Base-by-base conservation (phyloP, 2,113 vertebrate genomes). In the Ivindomyrus marchei region DNA sequence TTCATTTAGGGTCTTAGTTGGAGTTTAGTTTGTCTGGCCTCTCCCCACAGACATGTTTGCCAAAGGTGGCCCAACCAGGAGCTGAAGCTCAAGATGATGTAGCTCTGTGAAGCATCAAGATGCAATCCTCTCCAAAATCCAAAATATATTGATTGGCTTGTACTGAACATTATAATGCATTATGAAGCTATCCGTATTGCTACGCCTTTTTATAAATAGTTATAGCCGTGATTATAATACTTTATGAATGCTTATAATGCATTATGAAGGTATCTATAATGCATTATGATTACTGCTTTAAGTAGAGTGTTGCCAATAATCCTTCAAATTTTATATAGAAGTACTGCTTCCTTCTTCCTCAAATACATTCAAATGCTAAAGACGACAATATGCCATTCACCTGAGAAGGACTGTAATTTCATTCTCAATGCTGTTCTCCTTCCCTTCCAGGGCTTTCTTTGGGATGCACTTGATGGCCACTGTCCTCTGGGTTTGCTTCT, bases 401-500 rank as follows among this genome's bases (percentile, higher is more conserved):
- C 97, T 97, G 95, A 96, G 97, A 84, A 98, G 94, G 88, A 98
- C 97, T 0, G 95, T 96, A 0, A 98, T 98, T 95, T 98, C 97
- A 0, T 98, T 98, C 94, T 98, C 97, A 10, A 98, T 97, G 95
- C 96, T 97, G 93, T 95, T 97, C 92, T 97, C 97, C 91, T 98
- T 98, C 89, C 97, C 97, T 91, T 97, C 96, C 93, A 98, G 93
- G 0, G 97, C 97, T 92, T 97, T 97, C 96, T 97, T 98, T 89
- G 97, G 93, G 0, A 98, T 98, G 94, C 97, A 98, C 91, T 98
- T 98, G 94, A 98, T 96, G 91, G 97, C 97, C 89, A 98, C 97
- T 15, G 97, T 94, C 91, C 97, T 97, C 93, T 91, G 95, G 0
- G 96, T 97, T 21, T 91, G 94, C 92, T 95, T 97, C 92, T 97